phyloP scores from a whole-genome alignment of 2,888 invertebrate species.

The Harpalus rufipes region DNA sequence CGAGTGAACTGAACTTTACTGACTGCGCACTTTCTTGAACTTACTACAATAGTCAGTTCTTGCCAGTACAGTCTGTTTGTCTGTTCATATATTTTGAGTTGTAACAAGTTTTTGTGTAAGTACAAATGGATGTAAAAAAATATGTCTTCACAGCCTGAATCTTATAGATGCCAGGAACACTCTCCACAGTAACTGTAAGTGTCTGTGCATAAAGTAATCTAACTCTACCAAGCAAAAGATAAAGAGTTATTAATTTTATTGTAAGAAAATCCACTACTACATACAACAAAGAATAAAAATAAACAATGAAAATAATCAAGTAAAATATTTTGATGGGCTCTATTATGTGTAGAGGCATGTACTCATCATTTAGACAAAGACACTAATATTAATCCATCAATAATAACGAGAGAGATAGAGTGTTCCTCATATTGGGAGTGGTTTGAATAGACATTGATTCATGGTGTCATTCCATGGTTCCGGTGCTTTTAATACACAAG shows the following conservation, averaged over 20 bases:
- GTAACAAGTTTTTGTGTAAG: no score
- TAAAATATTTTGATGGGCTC: constrained; percentile 56
- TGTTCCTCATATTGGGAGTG: constrained; percentile 45
- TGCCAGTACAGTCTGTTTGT: no score
- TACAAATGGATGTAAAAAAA: no score
- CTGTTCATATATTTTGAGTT: no score
- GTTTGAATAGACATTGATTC: constrained; percentile 65
- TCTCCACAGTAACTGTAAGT: no score
- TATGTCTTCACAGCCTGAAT: no score
- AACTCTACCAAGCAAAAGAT: no score
- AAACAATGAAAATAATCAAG: constrained; percentile 44
- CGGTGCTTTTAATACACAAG: constrained; percentile 58
- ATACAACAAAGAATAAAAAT: neutral
- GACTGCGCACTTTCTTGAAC: no score
- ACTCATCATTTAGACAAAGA: constrained; percentile 53
- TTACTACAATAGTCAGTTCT: no score
- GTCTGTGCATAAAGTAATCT: no score
- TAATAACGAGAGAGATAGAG: constrained; percentile 31
- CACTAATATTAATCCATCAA: constrained; percentile 16
- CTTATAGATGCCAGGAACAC: no score
- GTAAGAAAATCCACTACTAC: constrained; percentile 11
- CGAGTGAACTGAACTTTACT: no score
- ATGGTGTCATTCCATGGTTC: constrained; percentile 67
- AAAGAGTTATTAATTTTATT: neutral
- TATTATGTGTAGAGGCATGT: constrained; percentile 50